Base-by-base conservation (phyloP, 1,140 invertebrate species). In the Drosophila ogumai region DNA sequence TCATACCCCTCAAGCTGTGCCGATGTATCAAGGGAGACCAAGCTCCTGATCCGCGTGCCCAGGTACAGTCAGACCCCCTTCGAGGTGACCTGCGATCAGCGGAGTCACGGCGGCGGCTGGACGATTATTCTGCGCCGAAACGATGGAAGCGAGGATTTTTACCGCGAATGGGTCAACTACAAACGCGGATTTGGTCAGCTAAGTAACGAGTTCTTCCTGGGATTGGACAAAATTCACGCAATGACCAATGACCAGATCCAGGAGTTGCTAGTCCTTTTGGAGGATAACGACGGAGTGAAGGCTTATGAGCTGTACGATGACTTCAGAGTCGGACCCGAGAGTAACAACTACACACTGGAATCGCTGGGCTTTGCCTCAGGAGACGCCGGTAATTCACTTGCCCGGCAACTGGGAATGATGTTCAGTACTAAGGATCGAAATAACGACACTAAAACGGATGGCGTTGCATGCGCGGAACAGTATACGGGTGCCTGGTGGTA, bases 401-500 rank as follows among this genome's bases (percentile, higher is more conserved):
- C 1, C 12, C 0, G 1, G 12, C 43, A 44, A 1, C 5, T 6
- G 10, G 43, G 10, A 4, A 44, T 22, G 43, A 44, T 44, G 43
- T 44, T 44, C 10, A 44, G 43, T 4, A 44, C 43, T 0, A 44
- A 44, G 19, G 43, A 44, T 22, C 43, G 43, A 5, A 22, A 44
- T 0, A 44, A 44, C 17, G 19, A 44, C 43, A 2, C 1, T 1
- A 19, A 9, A 44, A 12, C 10, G 1, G 5, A 6, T 22, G 43
- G 19, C 0, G 0, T 0, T 2, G 10, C 4, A 22, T 46, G 43
- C 12, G 19, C 43, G 6, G 0, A 13, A 7, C 1, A 3, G 12
- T 7, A 2, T 22, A 13, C 19, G 3, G 43, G 43, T 22, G 43
- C 12, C 12, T 46, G 43, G 43, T 46, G 43, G 43, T 46, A 46